phyloP scores from a whole-genome alignment of 2,797 vertebrate species.

The Cichlasoma orientale region DNA sequence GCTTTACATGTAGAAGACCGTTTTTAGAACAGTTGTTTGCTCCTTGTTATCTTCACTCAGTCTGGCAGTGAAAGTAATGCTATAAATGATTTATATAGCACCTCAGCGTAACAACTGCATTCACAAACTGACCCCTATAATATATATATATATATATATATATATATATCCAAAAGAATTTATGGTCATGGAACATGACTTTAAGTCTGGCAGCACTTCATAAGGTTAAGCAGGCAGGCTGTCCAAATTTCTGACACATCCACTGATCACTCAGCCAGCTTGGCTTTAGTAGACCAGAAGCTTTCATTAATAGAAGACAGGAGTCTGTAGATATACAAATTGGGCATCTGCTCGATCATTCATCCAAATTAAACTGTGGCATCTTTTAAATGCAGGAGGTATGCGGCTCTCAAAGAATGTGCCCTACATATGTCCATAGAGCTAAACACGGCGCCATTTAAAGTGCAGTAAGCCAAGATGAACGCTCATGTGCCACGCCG shows the following conservation, averaged over 20 bases:
- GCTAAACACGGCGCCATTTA: constrained; percentile 54
- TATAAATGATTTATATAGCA: constrained; percentile 13
- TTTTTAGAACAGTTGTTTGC: neutral
- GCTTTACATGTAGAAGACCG: neutral
- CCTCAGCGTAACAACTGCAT: constrained; percentile 7
- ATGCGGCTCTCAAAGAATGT: constrained; percentile 55
- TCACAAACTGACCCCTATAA: constrained; percentile 20
- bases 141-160: neutral
- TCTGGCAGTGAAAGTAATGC: constrained; percentile 19
- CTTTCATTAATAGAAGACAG: constrained; percentile 47
- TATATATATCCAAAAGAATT: constrained; percentile 12
- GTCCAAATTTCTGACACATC: constrained; percentile 29
- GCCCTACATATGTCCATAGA: constrained; percentile 42
- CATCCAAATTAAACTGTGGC: constrained; percentile 58
- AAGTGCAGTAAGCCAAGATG: constrained; percentile 29
- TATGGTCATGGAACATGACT: constrained; percentile 21
- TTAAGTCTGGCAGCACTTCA: constrained; percentile 12
- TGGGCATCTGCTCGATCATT: constrained; percentile 43
- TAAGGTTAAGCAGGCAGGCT: constrained; percentile 14
- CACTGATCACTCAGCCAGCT: constrained; percentile 22
- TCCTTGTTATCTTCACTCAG: constrained; percentile 10
- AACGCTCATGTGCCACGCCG: constrained; percentile 31
- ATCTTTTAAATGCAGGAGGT: constrained; percentile 57
- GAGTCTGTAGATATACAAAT: constrained; percentile 21
- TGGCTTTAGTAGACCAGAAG: constrained; percentile 34